Evolutionary conservation across 37 sponge, comb jelly and placozoan species (phyloP).

Genomic region (Chondrilla cf. caribensis): DNA sequence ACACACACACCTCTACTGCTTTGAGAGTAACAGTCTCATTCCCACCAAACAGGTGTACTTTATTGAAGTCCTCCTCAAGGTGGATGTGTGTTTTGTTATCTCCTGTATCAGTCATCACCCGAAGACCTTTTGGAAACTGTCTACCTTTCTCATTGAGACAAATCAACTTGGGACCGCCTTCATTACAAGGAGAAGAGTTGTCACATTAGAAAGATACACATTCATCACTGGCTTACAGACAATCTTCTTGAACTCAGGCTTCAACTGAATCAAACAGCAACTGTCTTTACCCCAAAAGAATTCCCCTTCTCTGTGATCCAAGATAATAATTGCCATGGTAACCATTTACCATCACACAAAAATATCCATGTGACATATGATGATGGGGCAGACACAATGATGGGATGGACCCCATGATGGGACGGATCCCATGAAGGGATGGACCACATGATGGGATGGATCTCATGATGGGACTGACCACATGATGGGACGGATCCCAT

Average conservation of each 20-base stretch:
- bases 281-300: constrained; percentile 62
- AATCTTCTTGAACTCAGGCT: constrained; percentile 40
- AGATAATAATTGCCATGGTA: background rate
- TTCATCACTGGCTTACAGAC: constrained; percentile 23
- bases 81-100: background rate
- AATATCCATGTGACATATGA: no score
- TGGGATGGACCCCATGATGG: no score
- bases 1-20: constrained; percentile 32
- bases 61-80: constrained; percentile 16
- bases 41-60: constrained; percentile 18
- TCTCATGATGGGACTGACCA: no score
- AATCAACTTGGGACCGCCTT: constrained; percentile 64
- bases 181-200: background rate
- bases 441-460: no score
- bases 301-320: constrained; percentile 47
- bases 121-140: constrained; percentile 64
- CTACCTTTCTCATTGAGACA: constrained; percentile 68
- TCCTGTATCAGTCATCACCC: constrained; percentile 39
- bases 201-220: background rate
- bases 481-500: no score
- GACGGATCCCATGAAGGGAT: no score
- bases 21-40: background rate
- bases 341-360: no score
- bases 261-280: constrained; percentile 46
- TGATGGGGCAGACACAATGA: no score